Evolutionary conservation across 2,113 vertebrate species (phyloP).

Genomic region (Scomber scombrus): DNA sequence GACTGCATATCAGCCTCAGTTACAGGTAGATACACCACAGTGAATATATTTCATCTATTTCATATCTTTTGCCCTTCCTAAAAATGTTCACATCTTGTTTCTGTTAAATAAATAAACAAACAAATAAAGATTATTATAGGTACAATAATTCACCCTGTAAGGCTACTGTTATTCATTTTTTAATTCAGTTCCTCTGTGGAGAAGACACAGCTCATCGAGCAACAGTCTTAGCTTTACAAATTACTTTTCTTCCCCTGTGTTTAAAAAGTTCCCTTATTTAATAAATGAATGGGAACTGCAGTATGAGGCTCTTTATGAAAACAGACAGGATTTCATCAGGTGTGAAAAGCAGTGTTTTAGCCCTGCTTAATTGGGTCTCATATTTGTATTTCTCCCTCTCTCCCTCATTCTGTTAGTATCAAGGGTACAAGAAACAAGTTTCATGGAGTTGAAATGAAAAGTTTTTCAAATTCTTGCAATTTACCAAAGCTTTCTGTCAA

Average conservation of each 20-base stretch:
- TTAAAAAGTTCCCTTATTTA: conserved; percentile 83
- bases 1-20: not conserved
- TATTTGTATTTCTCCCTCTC: conserved; percentile 87
- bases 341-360: conserved; percentile 92
- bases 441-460: conserved; percentile 20
- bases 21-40: not conserved
- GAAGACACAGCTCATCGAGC: conserved; percentile 66
- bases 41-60: not conserved
- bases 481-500: conserved; percentile 5
- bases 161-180: conserved; percentile 39
- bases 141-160: conserved; percentile 29
- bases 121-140: not conserved
- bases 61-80: not conserved
- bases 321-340: conserved; percentile 90
- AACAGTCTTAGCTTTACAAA: conserved; percentile 57
- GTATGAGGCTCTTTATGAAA: conserved; percentile 86
- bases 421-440: conserved; percentile 14
- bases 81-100: not conserved
- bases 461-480: conserved; percentile 1
- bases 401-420: not conserved
- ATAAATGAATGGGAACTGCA: conserved; percentile 90
- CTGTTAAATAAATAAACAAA: conserved; percentile 26
- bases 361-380: conserved; percentile 91
- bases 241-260: conserved; percentile 67
- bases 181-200: conserved; percentile 36